phyloP scores from a whole-genome alignment of 23 tunicate species.

The Trididemnum nubilum region DNA sequence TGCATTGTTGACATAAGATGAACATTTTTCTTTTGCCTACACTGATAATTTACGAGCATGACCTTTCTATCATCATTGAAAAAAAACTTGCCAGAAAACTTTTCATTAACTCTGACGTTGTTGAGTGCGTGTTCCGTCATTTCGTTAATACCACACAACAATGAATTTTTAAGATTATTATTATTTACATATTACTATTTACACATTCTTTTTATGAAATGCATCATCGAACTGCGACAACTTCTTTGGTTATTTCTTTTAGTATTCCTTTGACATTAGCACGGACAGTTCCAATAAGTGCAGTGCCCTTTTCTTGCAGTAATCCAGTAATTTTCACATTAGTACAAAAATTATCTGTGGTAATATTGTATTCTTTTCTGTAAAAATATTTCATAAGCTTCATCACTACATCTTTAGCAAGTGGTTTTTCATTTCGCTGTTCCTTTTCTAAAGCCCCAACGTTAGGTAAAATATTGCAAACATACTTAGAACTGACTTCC shows the following conservation, averaged over 20 bases:
- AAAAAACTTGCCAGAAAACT: conserved; percentile 21
- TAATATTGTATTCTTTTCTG: not conserved
- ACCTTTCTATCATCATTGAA: not conserved
- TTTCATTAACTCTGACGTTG: conserved; percentile 7
- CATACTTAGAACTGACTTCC: conserved; percentile 15
- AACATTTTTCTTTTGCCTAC: too few relatives aligned
- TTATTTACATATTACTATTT: too few relatives aligned
- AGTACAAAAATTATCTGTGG: conserved; percentile 20
- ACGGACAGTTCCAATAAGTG: too few relatives aligned
- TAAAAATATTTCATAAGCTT: not conserved
- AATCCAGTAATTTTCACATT: conserved; percentile 19
- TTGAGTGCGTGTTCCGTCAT: too few relatives aligned
- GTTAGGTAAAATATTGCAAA: conserved; percentile 25
- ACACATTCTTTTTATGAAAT: too few relatives aligned
- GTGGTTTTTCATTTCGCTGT: conserved; percentile 31
- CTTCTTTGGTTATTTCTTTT: conserved; percentile 2
- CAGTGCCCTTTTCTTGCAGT: too few relatives aligned
- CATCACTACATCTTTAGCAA: conserved; percentile 25
- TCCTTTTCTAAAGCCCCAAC: conserved; percentile 27
- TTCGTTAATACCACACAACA: too few relatives aligned
- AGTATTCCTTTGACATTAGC: too few relatives aligned
- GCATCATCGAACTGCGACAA: too few relatives aligned
- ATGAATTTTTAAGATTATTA: too few relatives aligned
- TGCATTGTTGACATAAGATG: too few relatives aligned
- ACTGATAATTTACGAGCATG: conserved; percentile 19